phyloP scores from a whole-genome alignment of 2,888 invertebrate species.

The Philopedon plagiatum region DNA sequence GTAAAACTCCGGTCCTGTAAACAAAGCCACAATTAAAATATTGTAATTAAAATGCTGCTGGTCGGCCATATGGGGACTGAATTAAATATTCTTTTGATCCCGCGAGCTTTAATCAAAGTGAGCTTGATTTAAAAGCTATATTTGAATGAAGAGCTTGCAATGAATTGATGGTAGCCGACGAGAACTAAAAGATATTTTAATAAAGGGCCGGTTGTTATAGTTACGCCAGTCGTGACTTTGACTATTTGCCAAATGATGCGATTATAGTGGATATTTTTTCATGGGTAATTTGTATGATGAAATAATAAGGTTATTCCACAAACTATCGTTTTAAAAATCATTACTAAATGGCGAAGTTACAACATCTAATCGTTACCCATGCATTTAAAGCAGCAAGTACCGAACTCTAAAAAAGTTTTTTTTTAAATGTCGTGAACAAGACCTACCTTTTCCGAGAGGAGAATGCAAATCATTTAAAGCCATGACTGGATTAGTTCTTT shows the following conservation, averaged over 20 bases:
- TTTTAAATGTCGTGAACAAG: too few species aligned
- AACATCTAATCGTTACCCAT: too few species aligned
- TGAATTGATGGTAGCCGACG: constrained; percentile 37
- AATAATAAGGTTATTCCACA: too few species aligned
- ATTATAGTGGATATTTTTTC: too few species aligned
- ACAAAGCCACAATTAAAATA: constrained; percentile 47
- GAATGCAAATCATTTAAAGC: constrained; percentile 56
- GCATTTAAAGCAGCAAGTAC: neutral
- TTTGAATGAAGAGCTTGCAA: constrained; percentile 44
- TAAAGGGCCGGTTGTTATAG: constrained; percentile 12
- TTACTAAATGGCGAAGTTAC: too few species aligned
- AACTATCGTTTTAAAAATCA: too few species aligned
- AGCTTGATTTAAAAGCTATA: constrained; percentile 46
- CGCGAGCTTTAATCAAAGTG: constrained; percentile 46
- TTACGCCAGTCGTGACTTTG: neutral
- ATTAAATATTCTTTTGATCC: constrained; percentile 51
- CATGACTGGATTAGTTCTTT: constrained; percentile 70
- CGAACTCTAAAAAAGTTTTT: too few species aligned
- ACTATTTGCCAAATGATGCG: neutral
- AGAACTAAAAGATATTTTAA: constrained; percentile 30
- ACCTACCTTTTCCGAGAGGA: constrained; percentile 62
- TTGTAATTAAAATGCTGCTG: constrained; percentile 43
- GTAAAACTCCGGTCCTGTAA: constrained; percentile 58
- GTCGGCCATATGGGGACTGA: constrained; percentile 45
- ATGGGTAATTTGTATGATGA: too few species aligned